Evolutionary conservation across 1,140 invertebrate genomes (phyloP).

Genomic region (Danaus plexippus): DNA sequence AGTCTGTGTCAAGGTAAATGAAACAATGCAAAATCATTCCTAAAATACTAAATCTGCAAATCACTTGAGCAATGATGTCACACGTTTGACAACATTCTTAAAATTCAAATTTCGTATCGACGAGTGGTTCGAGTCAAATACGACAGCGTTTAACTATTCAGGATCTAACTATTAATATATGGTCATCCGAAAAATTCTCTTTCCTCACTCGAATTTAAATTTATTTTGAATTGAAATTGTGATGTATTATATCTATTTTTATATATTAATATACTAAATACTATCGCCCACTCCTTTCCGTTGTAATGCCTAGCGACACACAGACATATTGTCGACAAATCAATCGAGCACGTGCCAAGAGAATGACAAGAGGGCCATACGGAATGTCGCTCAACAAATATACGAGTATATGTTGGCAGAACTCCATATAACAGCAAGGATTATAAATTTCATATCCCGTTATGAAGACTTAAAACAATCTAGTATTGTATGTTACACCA

Average conservation of each 20-base stretch:
- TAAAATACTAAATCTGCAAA: slow-evolving; percentile 33
- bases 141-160: slow-evolving; percentile 2
- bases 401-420: slow-evolving; percentile 12
- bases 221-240: no score
- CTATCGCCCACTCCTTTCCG: slow-evolving; percentile 14
- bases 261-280: no score
- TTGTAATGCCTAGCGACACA: slow-evolving; percentile 16
- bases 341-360: slow-evolving; percentile 43
- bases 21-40: slow-evolving; percentile 23
- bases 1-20: slow-evolving; percentile 21
- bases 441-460: no score
- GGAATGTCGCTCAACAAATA: slow-evolving; percentile 39
- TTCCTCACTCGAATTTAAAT: no score
- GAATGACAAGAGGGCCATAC: slow-evolving; percentile 30
- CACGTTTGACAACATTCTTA: slow-evolving; percentile 30
- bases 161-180: no score
- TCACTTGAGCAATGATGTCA: slow-evolving; percentile 40
- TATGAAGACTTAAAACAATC: no score
- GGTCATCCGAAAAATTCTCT: no score
- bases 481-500: no score
- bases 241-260: no score
- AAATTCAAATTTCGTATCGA: slow-evolving; percentile 43
- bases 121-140: slow-evolving; percentile 13
- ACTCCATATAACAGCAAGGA: slow-evolving; percentile 9
- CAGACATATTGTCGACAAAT: slow-evolving; percentile 42